Conservation (phyloP, 2,888 invertebrate species). For the Aphidoletes aphidimyza region DNA sequence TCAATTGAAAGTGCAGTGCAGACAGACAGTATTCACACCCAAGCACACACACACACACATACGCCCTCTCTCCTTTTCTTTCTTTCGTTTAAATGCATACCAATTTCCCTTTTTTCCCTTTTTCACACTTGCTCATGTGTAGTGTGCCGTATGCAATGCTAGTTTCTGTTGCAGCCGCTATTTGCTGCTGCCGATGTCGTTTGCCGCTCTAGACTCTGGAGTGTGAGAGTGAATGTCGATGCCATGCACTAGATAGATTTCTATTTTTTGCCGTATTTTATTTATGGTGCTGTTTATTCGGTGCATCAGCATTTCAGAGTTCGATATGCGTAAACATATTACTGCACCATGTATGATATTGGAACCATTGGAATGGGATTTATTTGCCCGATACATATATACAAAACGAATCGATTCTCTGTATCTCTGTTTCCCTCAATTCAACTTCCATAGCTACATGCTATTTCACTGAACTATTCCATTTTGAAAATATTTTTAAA, state of each 20-base stretch:
- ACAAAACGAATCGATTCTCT: neutral
- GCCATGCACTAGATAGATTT: slow-evolving; percentile 18
- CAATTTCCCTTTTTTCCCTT: slow-evolving; percentile 3
- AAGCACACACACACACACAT: no score
- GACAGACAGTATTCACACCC: slow-evolving; percentile 45
- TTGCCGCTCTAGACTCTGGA: neutral
- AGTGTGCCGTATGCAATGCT: no score
- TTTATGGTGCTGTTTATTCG: slow-evolving; percentile 16
- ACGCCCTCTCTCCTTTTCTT: no score
- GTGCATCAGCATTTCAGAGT: neutral
- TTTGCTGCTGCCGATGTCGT: no score
- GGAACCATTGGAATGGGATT: slow-evolving; percentile 15
- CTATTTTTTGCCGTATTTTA: neutral
- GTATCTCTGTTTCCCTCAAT: neutral
- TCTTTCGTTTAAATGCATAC: neutral
- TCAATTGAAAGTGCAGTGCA: slow-evolving; percentile 25
- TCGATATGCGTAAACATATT: slow-evolving; percentile 46
- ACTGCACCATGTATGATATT: neutral
- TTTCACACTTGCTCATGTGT: slow-evolving; percentile 16
- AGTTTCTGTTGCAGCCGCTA: no score
- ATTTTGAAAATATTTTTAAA: neutral
- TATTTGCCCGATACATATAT: neutral
- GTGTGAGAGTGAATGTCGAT: neutral
- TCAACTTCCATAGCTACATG: neutral
- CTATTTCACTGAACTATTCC: neutral